Evolutionary conservation across 2,797 vertebrate species (phyloP).

Genomic region (Tapirus indicus): DNA sequence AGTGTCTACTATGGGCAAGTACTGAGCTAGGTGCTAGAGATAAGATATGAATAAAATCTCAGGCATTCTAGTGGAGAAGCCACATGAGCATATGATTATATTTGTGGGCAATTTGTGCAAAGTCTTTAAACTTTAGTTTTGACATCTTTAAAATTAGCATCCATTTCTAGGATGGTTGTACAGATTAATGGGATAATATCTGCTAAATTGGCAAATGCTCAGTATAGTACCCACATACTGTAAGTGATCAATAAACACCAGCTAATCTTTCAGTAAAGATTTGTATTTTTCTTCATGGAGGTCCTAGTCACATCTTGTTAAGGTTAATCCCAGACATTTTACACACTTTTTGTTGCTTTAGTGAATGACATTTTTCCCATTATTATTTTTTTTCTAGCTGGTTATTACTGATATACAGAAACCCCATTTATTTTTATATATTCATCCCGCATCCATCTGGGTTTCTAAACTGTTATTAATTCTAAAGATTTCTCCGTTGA

Average conservation of each 20-base stretch:
- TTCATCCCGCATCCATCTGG: slow-evolving; percentile 57
- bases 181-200: background rate
- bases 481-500: slow-evolving; percentile 69
- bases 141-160: slow-evolving; percentile 30
- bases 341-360: slow-evolving; percentile 57
- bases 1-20: background rate
- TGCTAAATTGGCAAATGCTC: background rate
- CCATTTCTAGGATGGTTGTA: background rate
- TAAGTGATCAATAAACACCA: slow-evolving; percentile 37
- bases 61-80: background rate
- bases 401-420: slow-evolving; percentile 71
- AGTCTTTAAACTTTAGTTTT: background rate
- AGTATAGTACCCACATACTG: background rate
- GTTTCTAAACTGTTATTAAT: slow-evolving; percentile 72
- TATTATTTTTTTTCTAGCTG: slow-evolving; percentile 49
- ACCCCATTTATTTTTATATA: slow-evolving; percentile 76
- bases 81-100: background rate
- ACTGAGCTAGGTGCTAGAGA: background rate
- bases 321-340: slow-evolving; percentile 34
- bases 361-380: slow-evolving; percentile 32
- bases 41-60: background rate
- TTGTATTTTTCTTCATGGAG: background rate
- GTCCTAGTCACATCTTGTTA: slow-evolving; percentile 39
- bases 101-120: background rate
- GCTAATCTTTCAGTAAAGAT: slow-evolving; percentile 33